These are phyloP conservation scores for Sitta carolinensis DNA, from an alignment of 2,797 vertebrate genomes.

Conservation along the genomic window DNA sequence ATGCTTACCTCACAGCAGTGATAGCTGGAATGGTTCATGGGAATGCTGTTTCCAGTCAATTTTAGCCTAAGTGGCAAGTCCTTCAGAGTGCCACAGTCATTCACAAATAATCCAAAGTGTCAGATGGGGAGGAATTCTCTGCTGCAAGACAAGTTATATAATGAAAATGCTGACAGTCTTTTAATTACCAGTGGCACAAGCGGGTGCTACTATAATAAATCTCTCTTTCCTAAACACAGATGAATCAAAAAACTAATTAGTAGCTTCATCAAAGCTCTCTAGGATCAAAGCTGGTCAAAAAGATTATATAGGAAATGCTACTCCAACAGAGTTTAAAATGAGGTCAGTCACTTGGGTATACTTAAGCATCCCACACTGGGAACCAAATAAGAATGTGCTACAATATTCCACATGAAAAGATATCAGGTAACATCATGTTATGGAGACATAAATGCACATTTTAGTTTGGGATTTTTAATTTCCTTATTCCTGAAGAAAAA, in stretches of 20 bases:
- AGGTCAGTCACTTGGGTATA: background rate
- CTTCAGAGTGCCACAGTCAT: background rate
- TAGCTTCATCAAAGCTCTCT: slow-evolving; percentile 57
- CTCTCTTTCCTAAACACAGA: slow-evolving; percentile 48
- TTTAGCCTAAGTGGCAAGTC: background rate
- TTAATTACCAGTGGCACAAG: slow-evolving; percentile 40
- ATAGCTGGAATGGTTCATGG: background rate
- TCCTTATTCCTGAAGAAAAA: background rate
- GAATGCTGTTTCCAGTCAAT: background rate
- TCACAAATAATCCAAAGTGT: slow-evolving; percentile 12
- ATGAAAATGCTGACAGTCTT: slow-evolving; percentile 47
- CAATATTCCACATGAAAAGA: background rate
- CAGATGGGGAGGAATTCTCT: slow-evolving; percentile 4
- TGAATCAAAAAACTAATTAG: slow-evolving; percentile 62
- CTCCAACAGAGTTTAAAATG: background rate
- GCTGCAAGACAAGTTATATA: background rate
- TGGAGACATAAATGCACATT: background rate
- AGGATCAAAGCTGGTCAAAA: slow-evolving; percentile 57
- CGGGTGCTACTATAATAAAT: slow-evolving; percentile 36
- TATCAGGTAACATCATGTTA: background rate
- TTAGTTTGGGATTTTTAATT: background rate
- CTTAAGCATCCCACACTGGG: background rate
- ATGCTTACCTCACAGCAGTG: background rate
- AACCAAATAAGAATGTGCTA: background rate
- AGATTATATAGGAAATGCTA: slow-evolving; percentile 22